Base-by-base conservation (phyloP, 2,888 invertebrate genomes). In the Andrena dorsata region DNA sequence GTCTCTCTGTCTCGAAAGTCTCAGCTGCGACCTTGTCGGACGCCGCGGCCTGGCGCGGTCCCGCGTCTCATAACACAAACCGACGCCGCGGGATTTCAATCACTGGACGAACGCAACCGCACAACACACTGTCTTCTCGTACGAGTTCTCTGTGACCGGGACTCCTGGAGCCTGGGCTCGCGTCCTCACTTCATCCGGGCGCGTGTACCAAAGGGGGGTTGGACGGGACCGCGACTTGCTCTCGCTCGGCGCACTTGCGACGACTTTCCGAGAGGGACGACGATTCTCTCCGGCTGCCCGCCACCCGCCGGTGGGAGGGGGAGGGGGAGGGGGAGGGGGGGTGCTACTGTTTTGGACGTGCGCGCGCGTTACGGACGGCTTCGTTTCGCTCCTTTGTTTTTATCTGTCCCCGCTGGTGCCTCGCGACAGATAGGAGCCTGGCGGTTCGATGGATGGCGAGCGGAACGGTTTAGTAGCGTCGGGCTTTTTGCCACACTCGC, bases 11-110 rank as follows among this genome's bases (percentile, higher is more conserved):
- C 85, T 74, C 68, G 60, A 79, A 83, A 79, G 76, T 80, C 78
- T 87, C 88, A 87, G 82, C 84, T 77, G 80, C 87, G 87, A 87
- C 87, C 88, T 88, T 86, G 84, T 35, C 51, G 83, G 63, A 61
- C 70, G 86, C 70, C 20, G 81, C 69, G 76, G 23, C 49, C 30
- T 49, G 35, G 20, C 68, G 69, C 69, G 77, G 66, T 76, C 68
- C 28, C 68, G 30, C 53, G 63, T 63, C 66, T 78, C 86, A 87
- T 86, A 66, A 51, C 71, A 56, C 77, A 32, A 32, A 61, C 71
- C 64, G 58, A 51, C 30, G 56, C 51, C 60, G 30, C 58, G 30
- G 28, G 28, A 23, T 6, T 28, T 26, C 58, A 30, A 30, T 16
- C 26, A 32, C 30, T 8, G 53, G 35, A 58, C 23, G 47, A 28